Evolutionary conservation across 2,888 invertebrate species (phyloP).

Genomic region (Oscheius sp.): DNA sequence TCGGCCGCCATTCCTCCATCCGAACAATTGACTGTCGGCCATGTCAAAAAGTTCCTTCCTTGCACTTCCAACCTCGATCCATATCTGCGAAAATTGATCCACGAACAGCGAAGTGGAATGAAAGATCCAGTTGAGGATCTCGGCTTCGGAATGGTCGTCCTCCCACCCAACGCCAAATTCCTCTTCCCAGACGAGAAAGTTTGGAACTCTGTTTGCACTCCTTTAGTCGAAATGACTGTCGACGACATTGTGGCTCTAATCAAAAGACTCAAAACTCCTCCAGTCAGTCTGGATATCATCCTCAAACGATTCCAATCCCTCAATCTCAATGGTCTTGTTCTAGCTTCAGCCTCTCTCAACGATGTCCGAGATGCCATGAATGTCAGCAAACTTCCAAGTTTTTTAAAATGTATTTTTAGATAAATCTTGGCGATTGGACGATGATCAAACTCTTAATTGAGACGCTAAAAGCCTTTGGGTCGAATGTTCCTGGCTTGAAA

Average conservation of each 20-base stretch:
- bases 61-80: slow-evolving; percentile 98
- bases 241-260: slow-evolving; percentile 53
- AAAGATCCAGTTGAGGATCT: slow-evolving; percentile 25
- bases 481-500: slow-evolving; percentile 46
- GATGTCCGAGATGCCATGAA: slow-evolving; percentile 62
- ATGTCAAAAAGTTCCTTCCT: slow-evolving; percentile 89
- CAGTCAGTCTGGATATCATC: slow-evolving; percentile 43
- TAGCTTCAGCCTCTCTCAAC: slow-evolving; percentile 72
- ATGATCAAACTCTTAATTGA: slow-evolving; percentile 65
- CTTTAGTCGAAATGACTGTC: slow-evolving; percentile 58
- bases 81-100: slow-evolving; percentile 92
- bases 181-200: slow-evolving; percentile 52
- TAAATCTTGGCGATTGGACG: slow-evolving; percentile 70
- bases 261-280: slow-evolving; percentile 54
- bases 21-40: slow-evolving; percentile 72
- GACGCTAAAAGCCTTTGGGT: slow-evolving; percentile 59
- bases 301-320: slow-evolving; percentile 37
- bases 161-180: slow-evolving; percentile 53
- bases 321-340: slow-evolving; percentile 68
- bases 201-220: slow-evolving; percentile 52
- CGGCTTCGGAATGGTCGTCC: slow-evolving; percentile 32
- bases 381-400: slow-evolving; percentile 15
- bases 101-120: slow-evolving; percentile 71
- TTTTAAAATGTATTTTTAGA: slow-evolving; percentile 26
- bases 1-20: slow-evolving; percentile 49